Percentiles rank a stretch among this genome's conserved stretches.
Conservation (phyloP, 1,140 invertebrate genomes). For the Penaeus chinensis region DNA sequence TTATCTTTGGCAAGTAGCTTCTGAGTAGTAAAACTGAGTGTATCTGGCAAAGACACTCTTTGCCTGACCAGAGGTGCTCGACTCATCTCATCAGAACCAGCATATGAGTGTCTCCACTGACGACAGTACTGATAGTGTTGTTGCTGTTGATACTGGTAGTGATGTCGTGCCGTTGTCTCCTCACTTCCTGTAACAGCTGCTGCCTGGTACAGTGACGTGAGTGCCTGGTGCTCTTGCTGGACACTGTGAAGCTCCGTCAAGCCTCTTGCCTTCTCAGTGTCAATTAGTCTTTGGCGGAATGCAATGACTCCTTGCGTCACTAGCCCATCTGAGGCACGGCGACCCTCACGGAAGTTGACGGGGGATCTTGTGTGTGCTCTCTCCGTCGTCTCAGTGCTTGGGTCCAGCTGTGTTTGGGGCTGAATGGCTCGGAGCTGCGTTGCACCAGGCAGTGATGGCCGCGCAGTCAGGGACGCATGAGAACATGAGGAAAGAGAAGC, state of each 20-base stretch:
- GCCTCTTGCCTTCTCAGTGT: slow-evolving; percentile 81
- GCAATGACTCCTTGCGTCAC: slow-evolving; percentile 74
- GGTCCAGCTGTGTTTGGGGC: slow-evolving; percentile 66
- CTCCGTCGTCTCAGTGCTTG: slow-evolving; percentile 62
- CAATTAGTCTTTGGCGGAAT: slow-evolving; percentile 80
- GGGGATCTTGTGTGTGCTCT: slow-evolving; percentile 81
- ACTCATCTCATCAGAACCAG: slow-evolving; percentile 58
- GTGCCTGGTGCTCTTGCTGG: slow-evolving; percentile 74
- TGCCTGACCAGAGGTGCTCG: slow-evolving; percentile 52
- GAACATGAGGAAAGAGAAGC: slow-evolving; percentile 78
- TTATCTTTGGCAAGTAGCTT: slow-evolving; percentile 47
- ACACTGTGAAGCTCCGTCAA: slow-evolving; percentile 79
- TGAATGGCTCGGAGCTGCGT: slow-evolving; percentile 71
- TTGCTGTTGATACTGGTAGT: slow-evolving; percentile 36
- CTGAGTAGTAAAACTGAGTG: slow-evolving; percentile 45
- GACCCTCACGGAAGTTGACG: slow-evolving; percentile 86
- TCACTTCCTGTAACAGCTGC: slow-evolving; percentile 40
- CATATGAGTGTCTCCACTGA: slow-evolving; percentile 58
- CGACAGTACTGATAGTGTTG: slow-evolving; percentile 49
- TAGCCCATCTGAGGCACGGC: slow-evolving; percentile 88
- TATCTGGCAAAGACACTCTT: slow-evolving; percentile 55
- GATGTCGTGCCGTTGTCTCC: slow-evolving; percentile 40
- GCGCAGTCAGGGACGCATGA: slow-evolving; percentile 67
- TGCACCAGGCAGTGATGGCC: slow-evolving; percentile 57
- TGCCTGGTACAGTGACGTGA: slow-evolving; percentile 55